Percentiles rank a stretch among this genome's conserved stretches.
These are phyloP conservation scores for Hydrotaea cyrtoneurina DNA, from an alignment of 2,888 invertebrate genomes.

Conservation along the genomic window DNA sequence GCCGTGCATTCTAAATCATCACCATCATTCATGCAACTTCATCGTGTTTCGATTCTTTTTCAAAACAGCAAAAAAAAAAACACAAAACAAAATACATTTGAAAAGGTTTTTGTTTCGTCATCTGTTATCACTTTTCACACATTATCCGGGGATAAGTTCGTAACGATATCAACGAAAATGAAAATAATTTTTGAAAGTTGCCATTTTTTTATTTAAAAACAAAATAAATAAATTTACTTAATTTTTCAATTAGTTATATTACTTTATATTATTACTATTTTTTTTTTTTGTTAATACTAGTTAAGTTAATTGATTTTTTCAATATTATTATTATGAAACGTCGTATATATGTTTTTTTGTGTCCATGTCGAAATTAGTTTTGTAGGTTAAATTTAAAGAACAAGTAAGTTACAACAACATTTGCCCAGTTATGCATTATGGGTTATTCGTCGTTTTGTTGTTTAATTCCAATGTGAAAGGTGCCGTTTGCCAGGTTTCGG, in stretches of 20 bases:
- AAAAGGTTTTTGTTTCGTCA: conserved; percentile 20
- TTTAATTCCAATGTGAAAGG: neutral
- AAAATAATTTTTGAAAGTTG: conserved; percentile 64
- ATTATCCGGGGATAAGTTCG: conserved; percentile 51
- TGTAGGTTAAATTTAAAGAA: conserved; percentile 20
- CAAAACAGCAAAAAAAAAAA: neutral
- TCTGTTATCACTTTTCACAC: conserved; percentile 33
- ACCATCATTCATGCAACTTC: conserved; percentile 55
- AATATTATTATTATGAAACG: conserved; percentile 34
- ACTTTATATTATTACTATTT: conserved; percentile 35
- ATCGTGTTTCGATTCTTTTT: conserved; percentile 33
- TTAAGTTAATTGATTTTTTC: conserved; percentile 49
- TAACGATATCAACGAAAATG: conserved; percentile 64
- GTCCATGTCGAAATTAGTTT: conserved; percentile 25
- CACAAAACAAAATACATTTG: neutral
- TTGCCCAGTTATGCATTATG: conserved; percentile 54
- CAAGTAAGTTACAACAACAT: conserved; percentile 27
- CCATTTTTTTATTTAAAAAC: conserved; percentile 59
- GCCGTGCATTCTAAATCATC: conserved; percentile 12
- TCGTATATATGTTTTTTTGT: conserved; percentile 24
- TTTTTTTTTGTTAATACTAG: conserved; percentile 61
- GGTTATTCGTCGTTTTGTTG: neutral
- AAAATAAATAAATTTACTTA: conserved; percentile 46
- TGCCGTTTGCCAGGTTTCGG: neutral
- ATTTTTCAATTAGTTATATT: conserved; percentile 46